Evolutionary conservation across 2,797 vertebrate genomes (phyloP), one percentile per base, ranked within the genome.

Genomic region (Florisuga fusca): DNA sequence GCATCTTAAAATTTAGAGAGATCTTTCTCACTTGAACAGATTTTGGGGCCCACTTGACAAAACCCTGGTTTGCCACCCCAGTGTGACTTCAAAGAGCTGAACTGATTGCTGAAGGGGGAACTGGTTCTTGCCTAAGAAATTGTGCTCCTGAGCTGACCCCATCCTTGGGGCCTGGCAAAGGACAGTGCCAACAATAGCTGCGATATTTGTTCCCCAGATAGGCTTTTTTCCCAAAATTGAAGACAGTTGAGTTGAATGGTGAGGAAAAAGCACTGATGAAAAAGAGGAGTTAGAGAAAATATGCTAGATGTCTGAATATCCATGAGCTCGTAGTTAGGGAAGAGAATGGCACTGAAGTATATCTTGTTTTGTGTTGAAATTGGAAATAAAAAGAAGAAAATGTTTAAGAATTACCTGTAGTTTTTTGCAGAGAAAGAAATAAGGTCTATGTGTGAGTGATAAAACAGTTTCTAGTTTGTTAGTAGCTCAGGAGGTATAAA

Each of bases 1-100:
- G 18, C 33, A 3, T 79, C 23, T 59, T 58, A 48, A 17, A 27
- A 2, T 63, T 12, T 6, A 51, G 38, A 72, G 31, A 38, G 27
- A 6, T 34, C 13, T 50, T n/a, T 33, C 31, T 86, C 20, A 4
- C 20, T 73, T 63, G 14, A 57, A 11, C 16, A 46, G 27, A 12
- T 12, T 18, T 53, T 12, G 12, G 51, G 55, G 38, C 9, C n/a
- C 16, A 16, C 33, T 7, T 0, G 3, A 5, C 3, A 17, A 41
- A 61, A 11, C n/a, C 25, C 41, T 83, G 14, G 11, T 67, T 80
- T 84, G n/a, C 17, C 17, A 33, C 34, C 16, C 10, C 4, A 7
- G 9, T 62, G 38, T 67, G 51, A 45, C 34, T 64, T 41, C 18
- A 75, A 3, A 55, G 61, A 62, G 31, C 13, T 57, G 3, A 58